These are phyloP conservation scores for Megaceryle maxima DNA, from an alignment of 2,113 vertebrate species.

Conservation along the genomic window DNA sequence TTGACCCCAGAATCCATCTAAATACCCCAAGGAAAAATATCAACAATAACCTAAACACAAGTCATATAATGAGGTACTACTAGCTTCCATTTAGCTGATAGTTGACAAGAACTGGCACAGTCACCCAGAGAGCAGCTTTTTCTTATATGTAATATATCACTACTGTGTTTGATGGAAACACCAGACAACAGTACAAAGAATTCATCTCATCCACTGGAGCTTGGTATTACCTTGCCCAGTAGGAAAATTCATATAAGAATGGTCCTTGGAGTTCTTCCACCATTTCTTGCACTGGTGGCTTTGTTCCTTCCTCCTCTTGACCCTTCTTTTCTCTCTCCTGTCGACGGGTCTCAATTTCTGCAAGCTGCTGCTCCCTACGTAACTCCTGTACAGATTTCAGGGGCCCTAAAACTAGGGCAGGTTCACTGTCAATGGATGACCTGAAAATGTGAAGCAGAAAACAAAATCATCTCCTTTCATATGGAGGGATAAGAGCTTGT, in stretches of 20 bases:
- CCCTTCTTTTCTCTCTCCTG: slow-evolving; percentile 87
- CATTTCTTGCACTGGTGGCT: slow-evolving; percentile 86
- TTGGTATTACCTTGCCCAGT: slow-evolving; percentile 89
- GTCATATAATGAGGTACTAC: neutral
- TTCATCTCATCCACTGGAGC: neutral
- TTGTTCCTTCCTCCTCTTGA: slow-evolving; percentile 76
- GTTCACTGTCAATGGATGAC: slow-evolving; percentile 96
- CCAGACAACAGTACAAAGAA: neutral
- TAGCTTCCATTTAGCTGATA: neutral
- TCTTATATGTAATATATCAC: neutral
- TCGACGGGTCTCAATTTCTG: slow-evolving; percentile 86
- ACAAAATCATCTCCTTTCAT: neutral
- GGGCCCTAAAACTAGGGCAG: slow-evolving; percentile 93
- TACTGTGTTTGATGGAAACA: neutral
- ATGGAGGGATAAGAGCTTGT: neutral
- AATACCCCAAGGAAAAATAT: neutral
- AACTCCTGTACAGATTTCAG: slow-evolving; percentile 89
- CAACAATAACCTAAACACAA: neutral
- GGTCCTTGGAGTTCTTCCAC: slow-evolving; percentile 90
- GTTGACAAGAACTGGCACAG: neutral
- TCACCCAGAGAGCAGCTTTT: neutral
- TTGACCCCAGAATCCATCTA: neutral
- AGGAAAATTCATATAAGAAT: slow-evolving; percentile 94
- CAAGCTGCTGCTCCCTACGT: slow-evolving; percentile 90
- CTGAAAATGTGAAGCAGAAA: slow-evolving; percentile 61